Percentiles rank a stretch among this genome's conserved stretches.
Conservation (phyloP, 2,797 vertebrate genomes). For the Mareca strepera region DNA sequence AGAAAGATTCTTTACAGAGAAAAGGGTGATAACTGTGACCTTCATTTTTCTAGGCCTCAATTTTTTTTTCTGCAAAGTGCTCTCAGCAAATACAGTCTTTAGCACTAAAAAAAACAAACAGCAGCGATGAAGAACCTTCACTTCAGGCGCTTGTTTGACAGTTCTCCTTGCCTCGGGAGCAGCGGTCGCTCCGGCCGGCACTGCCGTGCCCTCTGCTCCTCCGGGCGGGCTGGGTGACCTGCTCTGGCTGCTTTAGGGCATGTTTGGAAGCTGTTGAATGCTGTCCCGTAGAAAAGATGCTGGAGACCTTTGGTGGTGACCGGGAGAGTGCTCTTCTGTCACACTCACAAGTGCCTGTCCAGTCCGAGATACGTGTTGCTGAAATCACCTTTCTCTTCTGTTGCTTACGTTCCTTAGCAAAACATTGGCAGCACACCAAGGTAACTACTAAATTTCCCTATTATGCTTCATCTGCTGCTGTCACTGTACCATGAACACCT, state of each 20-base stretch:
- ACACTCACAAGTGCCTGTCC: rapidly evolving
- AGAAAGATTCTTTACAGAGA: neutral
- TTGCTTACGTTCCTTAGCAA: neutral
- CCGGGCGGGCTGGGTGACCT: neutral
- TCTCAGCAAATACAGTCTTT: neutral
- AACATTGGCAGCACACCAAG: constrained; percentile 20
- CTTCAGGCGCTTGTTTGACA: neutral
- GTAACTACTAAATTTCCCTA: constrained; percentile 10
- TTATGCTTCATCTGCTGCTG: constrained; percentile 13
- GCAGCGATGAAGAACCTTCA: neutral
- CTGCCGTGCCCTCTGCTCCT: neutral
- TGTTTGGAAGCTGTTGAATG: neutral
- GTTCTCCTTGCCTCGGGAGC: neutral
- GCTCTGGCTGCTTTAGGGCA: rapidly evolving
- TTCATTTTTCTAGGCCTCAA: neutral
- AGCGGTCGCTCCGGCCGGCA: neutral
- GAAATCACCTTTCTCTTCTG: constrained; percentile 20
- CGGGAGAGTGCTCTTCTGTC: neutral
- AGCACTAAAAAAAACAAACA: neutral
- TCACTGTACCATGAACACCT: constrained; percentile 21
- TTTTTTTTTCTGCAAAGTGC: neutral
- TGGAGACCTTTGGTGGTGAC: neutral
- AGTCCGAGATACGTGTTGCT: neutral
- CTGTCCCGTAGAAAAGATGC: neutral
- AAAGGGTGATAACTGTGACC: neutral